Conservation (phyloP, 2,888 invertebrate species). For the Oxyteleia sp. region DNA sequence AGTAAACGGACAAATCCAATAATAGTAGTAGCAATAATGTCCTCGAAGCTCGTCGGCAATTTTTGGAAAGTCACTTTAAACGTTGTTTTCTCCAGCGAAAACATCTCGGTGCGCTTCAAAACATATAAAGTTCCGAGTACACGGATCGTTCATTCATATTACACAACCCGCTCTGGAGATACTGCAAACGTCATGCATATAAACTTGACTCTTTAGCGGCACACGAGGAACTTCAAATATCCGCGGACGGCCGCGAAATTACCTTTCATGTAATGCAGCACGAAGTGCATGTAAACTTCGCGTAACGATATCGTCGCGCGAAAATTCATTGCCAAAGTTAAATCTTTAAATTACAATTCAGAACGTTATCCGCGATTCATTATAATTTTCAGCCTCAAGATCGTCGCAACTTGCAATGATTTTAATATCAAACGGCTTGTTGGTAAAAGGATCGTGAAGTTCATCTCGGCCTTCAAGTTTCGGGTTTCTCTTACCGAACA, state of each 20-base stretch:
- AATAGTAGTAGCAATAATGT: slow-evolving; percentile 13
- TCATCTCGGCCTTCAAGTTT: slow-evolving; percentile 3
- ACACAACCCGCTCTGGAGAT: slow-evolving; percentile 36
- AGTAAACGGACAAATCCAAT: slow-evolving; percentile 5
- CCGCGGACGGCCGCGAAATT: slow-evolving; percentile 23
- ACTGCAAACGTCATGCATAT: slow-evolving; percentile 56
- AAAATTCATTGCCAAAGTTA: slow-evolving; percentile 11
- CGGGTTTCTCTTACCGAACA: slow-evolving; percentile 42
- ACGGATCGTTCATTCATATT: slow-evolving; percentile 42
- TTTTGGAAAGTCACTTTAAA: slow-evolving; percentile 18
- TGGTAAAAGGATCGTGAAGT: slow-evolving; percentile 35
- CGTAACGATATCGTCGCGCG: neutral
- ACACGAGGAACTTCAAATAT: slow-evolving; percentile 32
- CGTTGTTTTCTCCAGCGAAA: slow-evolving; percentile 24
- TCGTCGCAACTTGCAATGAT: neutral
- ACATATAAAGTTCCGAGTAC: slow-evolving; percentile 27
- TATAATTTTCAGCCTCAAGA: slow-evolving; percentile 16
- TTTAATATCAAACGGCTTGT: slow-evolving; percentile 51
- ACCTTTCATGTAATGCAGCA: slow-evolving; percentile 8
- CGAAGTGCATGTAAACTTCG: slow-evolving; percentile 14
- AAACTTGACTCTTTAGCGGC: slow-evolving; percentile 49
- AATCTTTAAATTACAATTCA: slow-evolving; percentile 26
- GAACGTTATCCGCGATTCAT: slow-evolving; percentile 7
- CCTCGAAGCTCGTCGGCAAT: neutral
- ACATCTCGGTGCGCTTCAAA: slow-evolving; percentile 7